Conservation (phyloP, 1,140 invertebrate genomes). For the Adoxophyes honmai region DNA sequence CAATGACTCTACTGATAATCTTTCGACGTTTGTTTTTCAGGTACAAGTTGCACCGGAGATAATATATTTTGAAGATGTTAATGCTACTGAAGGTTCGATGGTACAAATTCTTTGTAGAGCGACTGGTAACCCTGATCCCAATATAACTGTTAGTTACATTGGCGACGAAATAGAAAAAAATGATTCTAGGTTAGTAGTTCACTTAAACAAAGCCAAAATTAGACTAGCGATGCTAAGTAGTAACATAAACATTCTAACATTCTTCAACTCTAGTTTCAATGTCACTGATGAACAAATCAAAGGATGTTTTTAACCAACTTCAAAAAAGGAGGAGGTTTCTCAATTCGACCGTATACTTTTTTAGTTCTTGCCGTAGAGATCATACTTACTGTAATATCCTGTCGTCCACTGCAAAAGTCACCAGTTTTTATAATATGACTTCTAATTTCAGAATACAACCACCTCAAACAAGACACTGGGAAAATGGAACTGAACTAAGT, state of each 20-base stretch:
- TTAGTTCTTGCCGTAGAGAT: no score
- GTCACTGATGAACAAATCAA: no score
- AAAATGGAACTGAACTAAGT: slow-evolving; percentile 27
- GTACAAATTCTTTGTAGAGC: slow-evolving; percentile 43
- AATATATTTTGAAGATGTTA: slow-evolving; percentile 40
- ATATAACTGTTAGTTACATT: slow-evolving; percentile 36
- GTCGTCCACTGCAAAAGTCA: no score
- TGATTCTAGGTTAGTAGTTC: slow-evolving; percentile 22
- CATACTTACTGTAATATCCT: no score
- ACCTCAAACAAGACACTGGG: slow-evolving; percentile 31
- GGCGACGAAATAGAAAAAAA: slow-evolving; percentile 32
- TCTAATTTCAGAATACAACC: slow-evolving; percentile 9
- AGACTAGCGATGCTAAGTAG: no score
- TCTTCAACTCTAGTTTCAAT: no score
- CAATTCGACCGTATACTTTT: no score
- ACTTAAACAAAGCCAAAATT: no score
- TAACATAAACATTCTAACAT: no score
- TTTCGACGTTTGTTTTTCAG: slow-evolving; percentile 36
- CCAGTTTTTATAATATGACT: background rate
- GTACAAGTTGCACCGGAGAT: slow-evolving; percentile 48
- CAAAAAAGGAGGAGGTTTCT: no score
- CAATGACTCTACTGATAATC: no score
- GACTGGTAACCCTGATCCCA: slow-evolving; percentile 38
- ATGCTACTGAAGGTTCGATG: slow-evolving; percentile 36
- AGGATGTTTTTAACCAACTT: no score